Evolutionary conservation across 2,797 vertebrate genomes (phyloP), one percentile per base, ranked within the genome.

Genomic region (Bradypus variegatus): DNA sequence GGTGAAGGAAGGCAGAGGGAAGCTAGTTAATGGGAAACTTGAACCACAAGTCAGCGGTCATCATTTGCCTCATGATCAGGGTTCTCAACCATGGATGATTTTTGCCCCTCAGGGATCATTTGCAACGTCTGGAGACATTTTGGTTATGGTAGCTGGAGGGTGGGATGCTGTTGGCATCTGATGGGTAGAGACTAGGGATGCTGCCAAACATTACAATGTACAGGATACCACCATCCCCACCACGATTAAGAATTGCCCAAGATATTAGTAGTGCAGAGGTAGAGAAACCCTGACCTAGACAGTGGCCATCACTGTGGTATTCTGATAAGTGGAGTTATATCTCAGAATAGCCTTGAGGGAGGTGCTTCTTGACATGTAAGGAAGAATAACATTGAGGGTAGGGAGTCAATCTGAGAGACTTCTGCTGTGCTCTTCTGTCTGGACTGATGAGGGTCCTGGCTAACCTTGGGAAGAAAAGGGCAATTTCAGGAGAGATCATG

Each of bases 21-120:
- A 92, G 48, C 58, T 90, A 41, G 81, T 91, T 86, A 88, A n/a
- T 88, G 79, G 58, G 73, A 88, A 93, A 70, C 65, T 86, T 82
- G 48, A 76, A 72, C 62, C 45, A 38, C 38, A 36, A n/a, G 86
- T 73, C 45, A n/a, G 55, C 62, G 33, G 70, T 93, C 64, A 80
- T 91, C 55, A 73, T 83, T 95, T 92, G 76, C 62, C 53, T 94
- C 31, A 88, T 77, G 81, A 91, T 60, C 73, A 12, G 15, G 15
- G 33, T 55, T 89, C n/a, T 94, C 64, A n/a, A 5, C 6, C 9
- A 31, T 55, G 65, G 81, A 4, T 29, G 23, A n/a, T 84, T 75
- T 45, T 79, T 38, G 72, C 45, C 38, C 83, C 31, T 29, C 38
- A 15, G 29, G 29, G 81, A 65, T 64, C 41, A 33, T 67, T 84